phyloP scores from a whole-genome alignment of 2,113 vertebrate species.

The Isichthys henryi region DNA sequence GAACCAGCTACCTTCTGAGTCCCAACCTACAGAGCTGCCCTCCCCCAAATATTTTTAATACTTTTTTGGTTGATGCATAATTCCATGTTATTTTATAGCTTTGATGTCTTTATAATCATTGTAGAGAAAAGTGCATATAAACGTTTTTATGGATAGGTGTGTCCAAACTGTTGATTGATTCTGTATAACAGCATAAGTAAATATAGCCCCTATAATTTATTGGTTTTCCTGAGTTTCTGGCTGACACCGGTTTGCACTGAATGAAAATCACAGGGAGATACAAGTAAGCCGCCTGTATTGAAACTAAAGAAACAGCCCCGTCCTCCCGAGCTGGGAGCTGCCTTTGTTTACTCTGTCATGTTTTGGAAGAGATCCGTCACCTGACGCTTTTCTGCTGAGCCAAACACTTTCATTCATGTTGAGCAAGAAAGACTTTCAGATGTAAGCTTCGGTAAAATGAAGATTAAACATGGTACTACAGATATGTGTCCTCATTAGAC shows the following conservation, averaged over 20 bases:
- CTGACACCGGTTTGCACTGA: slow-evolving; percentile 3
- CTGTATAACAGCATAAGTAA: neutral
- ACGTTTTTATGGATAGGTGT: neutral
- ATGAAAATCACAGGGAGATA: neutral
- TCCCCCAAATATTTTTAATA: neutral
- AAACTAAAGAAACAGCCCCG: slow-evolving; percentile 36
- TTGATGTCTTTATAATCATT: neutral
- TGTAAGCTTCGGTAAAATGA: neutral
- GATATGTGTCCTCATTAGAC: neutral
- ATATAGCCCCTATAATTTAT: neutral
- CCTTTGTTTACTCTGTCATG: neutral
- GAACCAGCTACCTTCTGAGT: neutral
- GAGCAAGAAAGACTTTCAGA: neutral
- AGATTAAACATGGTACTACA: neutral
- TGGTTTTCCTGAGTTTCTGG: neutral
- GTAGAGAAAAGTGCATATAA: neutral
- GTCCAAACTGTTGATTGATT: neutral
- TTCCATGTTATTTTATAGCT: neutral
- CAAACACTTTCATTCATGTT: neutral
- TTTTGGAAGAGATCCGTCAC: neutral
- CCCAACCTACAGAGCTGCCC: neutral
- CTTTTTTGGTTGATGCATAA: neutral
- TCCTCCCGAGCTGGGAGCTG: slow-evolving; percentile 8
- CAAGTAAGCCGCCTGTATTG: slow-evolving; percentile 23
- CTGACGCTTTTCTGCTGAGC: slow-evolving; percentile 9